Conservation (phyloP, 2,888 invertebrate genomes). For the Synergus japonicus region DNA sequence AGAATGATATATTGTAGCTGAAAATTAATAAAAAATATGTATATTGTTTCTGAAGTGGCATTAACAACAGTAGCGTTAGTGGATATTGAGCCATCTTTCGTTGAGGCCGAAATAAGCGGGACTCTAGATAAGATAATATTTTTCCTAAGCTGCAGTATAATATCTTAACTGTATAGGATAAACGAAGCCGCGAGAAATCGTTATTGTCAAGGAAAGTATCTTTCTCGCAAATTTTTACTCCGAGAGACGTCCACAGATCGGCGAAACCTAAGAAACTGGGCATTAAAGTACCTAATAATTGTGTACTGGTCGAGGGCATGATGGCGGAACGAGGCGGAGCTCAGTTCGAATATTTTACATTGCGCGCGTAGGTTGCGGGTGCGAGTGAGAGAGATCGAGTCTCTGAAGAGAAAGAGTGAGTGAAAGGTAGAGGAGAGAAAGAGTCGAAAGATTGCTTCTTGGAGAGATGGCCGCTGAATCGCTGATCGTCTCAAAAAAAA, state of each 20-base stretch:
- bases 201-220: conserved; percentile 26
- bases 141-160: neutral
- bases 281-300: conserved; percentile 73
- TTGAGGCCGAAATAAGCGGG: neutral
- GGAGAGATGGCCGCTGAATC: conserved; percentile 48
- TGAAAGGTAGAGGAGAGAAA: conserved; percentile 36
- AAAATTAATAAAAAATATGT: too few species aligned
- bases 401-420: conserved; percentile 40
- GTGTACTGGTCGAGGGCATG: conserved; percentile 67
- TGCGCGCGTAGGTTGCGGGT: conserved; percentile 58
- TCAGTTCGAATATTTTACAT: conserved; percentile 66
- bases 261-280: conserved; percentile 35
- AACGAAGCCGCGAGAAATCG: conserved; percentile 38
- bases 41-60: neutral
- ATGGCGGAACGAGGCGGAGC: conserved; percentile 74
- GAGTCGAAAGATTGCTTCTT: conserved; percentile 44
- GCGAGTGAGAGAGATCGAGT: conserved; percentile 50
- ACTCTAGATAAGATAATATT: neutral
- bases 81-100: neutral
- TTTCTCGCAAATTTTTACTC: conserved; percentile 23
- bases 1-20: too few species aligned
- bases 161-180: conserved; percentile 31
- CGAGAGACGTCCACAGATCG: conserved; percentile 36
- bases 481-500: conserved; percentile 49
- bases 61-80: neutral